Evolutionary conservation across 2,113 vertebrate species (phyloP), one percentile per base, ranked within the genome.

Genomic region (Hystrix cristata): DNA sequence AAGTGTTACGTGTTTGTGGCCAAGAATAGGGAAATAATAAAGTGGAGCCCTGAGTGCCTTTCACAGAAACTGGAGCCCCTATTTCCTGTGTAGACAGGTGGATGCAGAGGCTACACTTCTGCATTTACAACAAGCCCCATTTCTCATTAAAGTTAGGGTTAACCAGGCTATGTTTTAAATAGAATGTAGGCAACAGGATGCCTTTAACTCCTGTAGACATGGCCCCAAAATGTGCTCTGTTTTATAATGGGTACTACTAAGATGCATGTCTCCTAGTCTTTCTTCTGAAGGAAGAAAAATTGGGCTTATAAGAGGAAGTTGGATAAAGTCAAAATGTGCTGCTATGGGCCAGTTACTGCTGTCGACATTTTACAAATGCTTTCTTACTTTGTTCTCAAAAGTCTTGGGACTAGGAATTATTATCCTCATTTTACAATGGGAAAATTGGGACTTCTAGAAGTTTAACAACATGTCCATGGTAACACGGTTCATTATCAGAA

Each of bases 141-240:
- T 74, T 84, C 60, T 95, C 80, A 83, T 64, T 34, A 21, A 89
- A 72, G 25, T 76, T 43, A 72, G 15, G 3, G 43, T 23, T 71
- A 46, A 93, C 34, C 19, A 86, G 46, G 65, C 46, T 71, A 25
- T 76, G 25, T 89, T 81, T 93, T 78, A 85, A 87, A 76, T 60
- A 95, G 48, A 59, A 67, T 34, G 38, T 21, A 94, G 59, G 60
- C 92, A 95, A 74, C 23, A 87, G 71, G 53, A 80, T 55, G 38
- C 15, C 48, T n/a, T 93, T 86, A 91, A 90, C 67, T 92, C 76
- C 55, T 71, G 15, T 18, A 87, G 57, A 80, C 7, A 60, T 55
- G 72, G 60, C 53, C 78, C 85, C 67, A 85, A 85, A 89, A 65
- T 91, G 31, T 55, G 29, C 88, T 83, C n/a, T 93, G 29, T 23